These are phyloP conservation scores for Discoglossus pictus DNA, from an alignment of 2,797 vertebrate species.

Conservation along the genomic window DNA sequence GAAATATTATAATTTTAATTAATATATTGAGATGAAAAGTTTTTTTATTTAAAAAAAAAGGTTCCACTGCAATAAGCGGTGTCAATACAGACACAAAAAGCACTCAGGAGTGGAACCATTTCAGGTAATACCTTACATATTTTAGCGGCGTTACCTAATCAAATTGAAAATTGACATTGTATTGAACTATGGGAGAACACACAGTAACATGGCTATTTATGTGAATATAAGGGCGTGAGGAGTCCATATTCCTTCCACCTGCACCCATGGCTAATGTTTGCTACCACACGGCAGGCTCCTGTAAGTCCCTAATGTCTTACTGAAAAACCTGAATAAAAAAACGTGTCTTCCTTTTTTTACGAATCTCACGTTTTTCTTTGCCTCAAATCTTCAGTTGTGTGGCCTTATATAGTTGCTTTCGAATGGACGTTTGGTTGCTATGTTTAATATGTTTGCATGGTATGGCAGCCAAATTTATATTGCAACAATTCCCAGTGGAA, in stretches of 20 bases:
- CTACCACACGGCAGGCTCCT: conserved; percentile 25
- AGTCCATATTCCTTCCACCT: no score
- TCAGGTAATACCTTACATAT: neutral
- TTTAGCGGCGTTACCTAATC: no score
- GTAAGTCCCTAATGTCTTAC: conserved; percentile 11
- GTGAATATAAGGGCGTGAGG: no score
- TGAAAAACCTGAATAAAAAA: conserved; percentile 32
- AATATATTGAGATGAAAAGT: neutral
- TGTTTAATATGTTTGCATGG: conserved; percentile 25
- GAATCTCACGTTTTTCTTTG: neutral
- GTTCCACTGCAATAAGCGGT: conserved; percentile 26
- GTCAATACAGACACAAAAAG: conserved; percentile 16
- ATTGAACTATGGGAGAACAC: no score
- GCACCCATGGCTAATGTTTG: conserved; percentile 17
- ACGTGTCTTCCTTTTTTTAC: conserved; percentile 30
- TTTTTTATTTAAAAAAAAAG: no score
- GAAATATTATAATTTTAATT: neutral
- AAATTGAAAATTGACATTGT: no score
- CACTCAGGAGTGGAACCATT: conserved; percentile 26
- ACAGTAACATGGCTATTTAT: no score
- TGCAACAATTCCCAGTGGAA: conserved; percentile 4
- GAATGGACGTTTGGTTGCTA: neutral
- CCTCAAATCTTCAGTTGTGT: neutral
- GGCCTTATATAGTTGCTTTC: neutral
- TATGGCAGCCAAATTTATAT: conserved; percentile 28